Evolutionary conservation across 2,797 vertebrate species (phyloP).

Genomic region (Acrocephalus scirpaceus): DNA sequence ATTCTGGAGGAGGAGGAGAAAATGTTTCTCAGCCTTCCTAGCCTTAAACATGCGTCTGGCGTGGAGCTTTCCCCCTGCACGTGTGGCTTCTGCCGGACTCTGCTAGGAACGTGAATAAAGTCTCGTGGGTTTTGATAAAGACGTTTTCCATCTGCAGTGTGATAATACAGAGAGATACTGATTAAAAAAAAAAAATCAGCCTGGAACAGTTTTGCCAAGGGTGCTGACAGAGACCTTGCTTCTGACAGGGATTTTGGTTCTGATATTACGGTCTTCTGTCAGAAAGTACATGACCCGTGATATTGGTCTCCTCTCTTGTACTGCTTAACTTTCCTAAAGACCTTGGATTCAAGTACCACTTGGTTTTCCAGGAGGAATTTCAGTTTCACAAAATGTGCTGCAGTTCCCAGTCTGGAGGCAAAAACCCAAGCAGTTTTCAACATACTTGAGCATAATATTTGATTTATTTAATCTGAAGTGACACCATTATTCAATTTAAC

Average conservation of each 20-base stretch:
- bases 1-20: background rate
- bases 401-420: background rate
- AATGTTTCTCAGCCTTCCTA: background rate
- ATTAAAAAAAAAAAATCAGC: background rate
- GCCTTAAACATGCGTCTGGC: fast-evolving
- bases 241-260: background rate
- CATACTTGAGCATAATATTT: fast-evolving
- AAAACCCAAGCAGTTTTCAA: background rate
- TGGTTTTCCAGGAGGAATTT: background rate
- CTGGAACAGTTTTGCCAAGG: background rate
- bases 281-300: background rate
- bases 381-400: fast-evolving
- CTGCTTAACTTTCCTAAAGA: background rate
- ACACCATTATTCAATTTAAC: fast-evolving
- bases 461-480: background rate
- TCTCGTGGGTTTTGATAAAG: background rate
- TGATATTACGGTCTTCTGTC: background rate
- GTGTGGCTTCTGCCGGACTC: background rate
- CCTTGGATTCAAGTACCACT: background rate
- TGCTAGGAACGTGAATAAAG: background rate
- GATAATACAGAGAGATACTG: too few relatives aligned
- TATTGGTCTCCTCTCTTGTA: background rate
- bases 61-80: background rate
- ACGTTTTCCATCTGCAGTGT: fast-evolving
- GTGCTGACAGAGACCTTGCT: background rate